phyloP scores from a whole-genome alignment of 2,113 vertebrate species.

The Acrocephalus kingi region DNA sequence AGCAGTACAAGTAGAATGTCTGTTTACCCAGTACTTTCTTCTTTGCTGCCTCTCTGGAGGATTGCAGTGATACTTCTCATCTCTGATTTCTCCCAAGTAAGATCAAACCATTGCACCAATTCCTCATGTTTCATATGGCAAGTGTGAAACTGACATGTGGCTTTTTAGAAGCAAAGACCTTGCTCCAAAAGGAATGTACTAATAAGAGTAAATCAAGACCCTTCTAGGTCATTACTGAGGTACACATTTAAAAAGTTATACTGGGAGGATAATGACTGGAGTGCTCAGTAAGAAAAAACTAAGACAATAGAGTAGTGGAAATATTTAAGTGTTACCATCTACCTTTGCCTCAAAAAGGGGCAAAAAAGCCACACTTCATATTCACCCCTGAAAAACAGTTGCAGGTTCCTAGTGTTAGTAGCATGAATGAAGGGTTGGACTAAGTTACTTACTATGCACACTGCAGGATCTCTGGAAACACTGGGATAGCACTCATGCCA shows the following conservation, averaged over 20 bases:
- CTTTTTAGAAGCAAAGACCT: neutral
- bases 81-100: neutral
- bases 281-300: neutral
- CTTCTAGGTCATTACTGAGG: neutral
- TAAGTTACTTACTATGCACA: constrained; percentile 86
- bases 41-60: neutral
- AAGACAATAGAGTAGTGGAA: neutral
- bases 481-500: constrained; percentile 85
- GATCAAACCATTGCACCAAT: neutral
- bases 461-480: constrained; percentile 88
- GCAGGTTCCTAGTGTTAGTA: neutral
- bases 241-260: neutral
- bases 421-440: neutral
- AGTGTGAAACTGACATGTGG: neutral
- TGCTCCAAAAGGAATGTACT: neutral
- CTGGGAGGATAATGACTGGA: neutral
- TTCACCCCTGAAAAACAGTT: neutral
- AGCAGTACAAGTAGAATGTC: neutral
- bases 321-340: neutral
- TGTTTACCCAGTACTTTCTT: neutral
- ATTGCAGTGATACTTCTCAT: neutral
- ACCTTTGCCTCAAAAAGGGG: neutral
- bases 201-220: neutral
- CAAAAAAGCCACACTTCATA: neutral
- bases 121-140: neutral